These are phyloP conservation scores for Sitta carolinensis DNA, from an alignment of 2,797 vertebrate species.

Conservation along the genomic window DNA sequence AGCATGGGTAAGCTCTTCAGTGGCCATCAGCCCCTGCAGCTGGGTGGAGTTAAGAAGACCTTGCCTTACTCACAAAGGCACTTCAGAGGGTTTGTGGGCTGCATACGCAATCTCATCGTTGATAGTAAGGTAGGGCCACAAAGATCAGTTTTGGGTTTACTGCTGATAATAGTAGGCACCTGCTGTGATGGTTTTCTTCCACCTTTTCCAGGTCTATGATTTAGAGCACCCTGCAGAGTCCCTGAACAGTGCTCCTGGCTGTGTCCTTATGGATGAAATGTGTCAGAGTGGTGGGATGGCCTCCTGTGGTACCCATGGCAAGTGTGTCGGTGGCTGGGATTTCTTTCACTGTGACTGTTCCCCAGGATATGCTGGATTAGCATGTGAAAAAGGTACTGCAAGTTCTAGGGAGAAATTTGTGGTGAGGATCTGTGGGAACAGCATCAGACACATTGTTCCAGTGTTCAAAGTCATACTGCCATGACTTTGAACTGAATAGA, in stretches of 20 bases:
- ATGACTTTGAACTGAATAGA: background rate
- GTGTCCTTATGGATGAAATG: constrained; percentile 79
- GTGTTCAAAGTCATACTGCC: background rate
- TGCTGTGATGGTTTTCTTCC: background rate
- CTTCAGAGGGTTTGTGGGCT: constrained; percentile 84
- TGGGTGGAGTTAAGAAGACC: constrained; percentile 85
- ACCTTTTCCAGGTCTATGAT: constrained; percentile 81
- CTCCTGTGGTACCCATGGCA: constrained; percentile 83
- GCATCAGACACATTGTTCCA: background rate
- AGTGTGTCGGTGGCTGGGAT: constrained; percentile 83
- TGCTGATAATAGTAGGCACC: background rate
- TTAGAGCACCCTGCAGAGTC: constrained; percentile 84
- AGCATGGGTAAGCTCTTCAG: constrained; percentile 76
- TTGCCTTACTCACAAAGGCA: constrained; percentile 61
- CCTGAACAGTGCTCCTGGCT: constrained; percentile 82
- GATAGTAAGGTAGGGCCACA: constrained; percentile 83
- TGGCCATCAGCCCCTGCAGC: constrained; percentile 85
- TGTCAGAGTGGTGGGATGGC: constrained; percentile 77
- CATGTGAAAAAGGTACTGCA: constrained; percentile 82
- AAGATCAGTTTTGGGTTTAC: background rate
- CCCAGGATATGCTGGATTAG: constrained; percentile 81
- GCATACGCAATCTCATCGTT: constrained; percentile 83
- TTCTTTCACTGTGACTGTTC: constrained; percentile 87
- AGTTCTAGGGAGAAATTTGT: background rate
- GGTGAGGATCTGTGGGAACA: background rate